These are phyloP conservation scores for Plebejus anna DNA, from an alignment of 2,888 invertebrate genomes.

Conservation along the genomic window DNA sequence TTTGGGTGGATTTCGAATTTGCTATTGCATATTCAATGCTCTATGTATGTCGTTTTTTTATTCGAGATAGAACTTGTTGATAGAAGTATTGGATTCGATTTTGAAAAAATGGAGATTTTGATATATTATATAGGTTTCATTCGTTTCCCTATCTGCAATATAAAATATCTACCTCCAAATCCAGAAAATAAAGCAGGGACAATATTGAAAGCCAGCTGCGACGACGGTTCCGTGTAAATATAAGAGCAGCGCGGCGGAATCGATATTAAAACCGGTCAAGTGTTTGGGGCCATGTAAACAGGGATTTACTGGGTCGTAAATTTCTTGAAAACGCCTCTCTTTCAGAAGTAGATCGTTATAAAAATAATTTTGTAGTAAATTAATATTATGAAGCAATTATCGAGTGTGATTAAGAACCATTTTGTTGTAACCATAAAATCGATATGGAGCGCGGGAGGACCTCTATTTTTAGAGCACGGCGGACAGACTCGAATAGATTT, in stretches of 20 bases:
- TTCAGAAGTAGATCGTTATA: background rate
- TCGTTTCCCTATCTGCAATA: background rate
- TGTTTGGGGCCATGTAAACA: background rate
- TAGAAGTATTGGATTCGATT: no score
- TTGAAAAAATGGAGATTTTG: no score
- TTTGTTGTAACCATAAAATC: constrained; percentile 6
- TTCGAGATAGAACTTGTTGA: no score
- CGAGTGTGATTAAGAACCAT: background rate
- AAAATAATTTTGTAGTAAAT: background rate
- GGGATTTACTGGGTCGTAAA: background rate
- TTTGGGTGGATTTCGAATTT: background rate
- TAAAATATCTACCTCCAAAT: background rate
- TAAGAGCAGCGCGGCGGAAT: background rate
- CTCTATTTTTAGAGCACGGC: constrained; percentile 8
- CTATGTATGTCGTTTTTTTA: no score
- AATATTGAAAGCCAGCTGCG: constrained; percentile 9
- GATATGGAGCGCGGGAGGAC: background rate
- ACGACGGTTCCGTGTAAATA: constrained; percentile 14
- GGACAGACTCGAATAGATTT: constrained; percentile 2
- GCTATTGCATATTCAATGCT: no score
- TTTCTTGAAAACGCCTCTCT: background rate
- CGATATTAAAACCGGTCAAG: constrained; percentile 19
- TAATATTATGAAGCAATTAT: background rate
- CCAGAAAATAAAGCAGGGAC: background rate
- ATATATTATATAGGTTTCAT: no score